Conservation (phyloP, 2,797 vertebrate genomes). For the Megalops cyprinoides region DNA sequence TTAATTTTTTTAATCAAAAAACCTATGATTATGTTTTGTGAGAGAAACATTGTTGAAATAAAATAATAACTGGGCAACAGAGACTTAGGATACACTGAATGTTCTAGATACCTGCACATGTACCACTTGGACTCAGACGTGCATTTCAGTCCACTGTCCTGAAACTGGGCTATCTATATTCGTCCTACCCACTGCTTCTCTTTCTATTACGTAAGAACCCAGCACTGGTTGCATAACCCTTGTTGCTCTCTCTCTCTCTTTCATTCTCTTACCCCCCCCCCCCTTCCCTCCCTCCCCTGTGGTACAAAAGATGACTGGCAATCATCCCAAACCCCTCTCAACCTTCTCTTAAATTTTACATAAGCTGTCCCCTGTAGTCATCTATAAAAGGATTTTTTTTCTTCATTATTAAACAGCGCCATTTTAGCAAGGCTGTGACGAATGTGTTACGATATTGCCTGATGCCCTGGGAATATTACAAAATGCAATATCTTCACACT, state of each 20-base stretch:
- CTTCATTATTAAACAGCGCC: constrained; percentile 23
- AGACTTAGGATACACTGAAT: constrained; percentile 7
- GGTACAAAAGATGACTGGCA: constrained; percentile 25
- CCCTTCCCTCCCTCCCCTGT: constrained; percentile 18
- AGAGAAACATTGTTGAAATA: background rate
- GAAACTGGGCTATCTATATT: constrained; percentile 77
- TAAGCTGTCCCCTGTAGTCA: constrained; percentile 21
- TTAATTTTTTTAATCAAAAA: no score
- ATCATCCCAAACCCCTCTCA: constrained; percentile 20
- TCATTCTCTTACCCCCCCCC: constrained; percentile 15
- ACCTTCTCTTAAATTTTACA: constrained; percentile 16
- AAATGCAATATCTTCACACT: background rate
- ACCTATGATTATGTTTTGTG: no score
- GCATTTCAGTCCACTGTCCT: constrained; percentile 39
- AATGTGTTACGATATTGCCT: background rate
- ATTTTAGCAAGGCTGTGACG: constrained; percentile 9
- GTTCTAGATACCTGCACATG: constrained; percentile 23
- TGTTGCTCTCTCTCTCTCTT: constrained; percentile 27
- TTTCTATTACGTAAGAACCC: constrained; percentile 71
- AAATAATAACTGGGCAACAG: constrained; percentile 6
- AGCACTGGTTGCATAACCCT: constrained; percentile 70
- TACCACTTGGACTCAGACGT: constrained; percentile 11
- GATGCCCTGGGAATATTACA: background rate
- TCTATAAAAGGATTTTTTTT: constrained; percentile 15
- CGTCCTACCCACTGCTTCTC: constrained; percentile 67